Evolutionary conservation across 2,888 invertebrate genomes (phyloP).

Genomic region (Heliconius sara): DNA sequence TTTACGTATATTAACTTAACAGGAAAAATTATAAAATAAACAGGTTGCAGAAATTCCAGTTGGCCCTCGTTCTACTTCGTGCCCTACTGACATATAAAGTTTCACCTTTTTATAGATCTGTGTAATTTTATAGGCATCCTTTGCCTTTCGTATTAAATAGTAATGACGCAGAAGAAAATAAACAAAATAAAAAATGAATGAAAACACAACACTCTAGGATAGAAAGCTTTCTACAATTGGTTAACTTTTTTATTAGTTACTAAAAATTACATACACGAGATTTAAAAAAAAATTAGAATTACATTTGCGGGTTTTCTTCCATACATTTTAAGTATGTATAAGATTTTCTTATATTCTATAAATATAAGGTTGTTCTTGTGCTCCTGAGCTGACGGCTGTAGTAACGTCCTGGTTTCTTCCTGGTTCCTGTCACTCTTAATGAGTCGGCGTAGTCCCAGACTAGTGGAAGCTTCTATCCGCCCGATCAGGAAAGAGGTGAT

Average conservation of each 20-base stretch:
- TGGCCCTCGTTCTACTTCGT: slow-evolving; percentile 46
- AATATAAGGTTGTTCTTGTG: no score
- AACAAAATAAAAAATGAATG: background rate
- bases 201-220: background rate
- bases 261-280: background rate
- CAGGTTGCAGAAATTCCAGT: background rate
- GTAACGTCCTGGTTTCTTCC: no score
- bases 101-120: slow-evolving; percentile 62
- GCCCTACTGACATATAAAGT: slow-evolving; percentile 66
- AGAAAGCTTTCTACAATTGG: background rate
- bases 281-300: no score
- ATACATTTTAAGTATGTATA: no score
- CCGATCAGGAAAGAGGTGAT: no score
- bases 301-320: no score
- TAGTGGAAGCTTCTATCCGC: no score
- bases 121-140: slow-evolving; percentile 50
- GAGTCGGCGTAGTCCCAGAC: no score
- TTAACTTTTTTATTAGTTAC: background rate
- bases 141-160: slow-evolving; percentile 21
- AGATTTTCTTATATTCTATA: no score
- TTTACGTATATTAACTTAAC: background rate
- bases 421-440: no score
- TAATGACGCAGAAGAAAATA: background rate
- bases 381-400: no score
- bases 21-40: slow-evolving; percentile 17